These are phyloP conservation scores for Esox masquinongy DNA, from an alignment of 2,797 vertebrate genomes.

Conservation along the genomic window DNA sequence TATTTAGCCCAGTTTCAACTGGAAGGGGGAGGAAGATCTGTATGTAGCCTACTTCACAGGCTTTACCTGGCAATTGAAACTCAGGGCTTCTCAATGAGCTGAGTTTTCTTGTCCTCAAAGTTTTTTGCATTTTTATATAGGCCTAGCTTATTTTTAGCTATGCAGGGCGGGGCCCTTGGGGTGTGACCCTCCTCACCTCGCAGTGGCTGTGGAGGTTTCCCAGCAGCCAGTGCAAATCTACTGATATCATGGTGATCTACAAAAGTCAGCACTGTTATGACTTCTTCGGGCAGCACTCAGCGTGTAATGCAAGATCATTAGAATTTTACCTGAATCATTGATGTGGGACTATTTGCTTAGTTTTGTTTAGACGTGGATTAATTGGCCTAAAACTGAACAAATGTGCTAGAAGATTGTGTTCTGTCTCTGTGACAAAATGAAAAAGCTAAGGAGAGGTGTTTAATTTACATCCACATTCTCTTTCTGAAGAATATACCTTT, in stretches of 20 bases:
- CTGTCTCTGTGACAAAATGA: not conserved
- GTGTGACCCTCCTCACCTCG: too few species aligned
- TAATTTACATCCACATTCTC: not conserved
- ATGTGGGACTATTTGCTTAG: not conserved
- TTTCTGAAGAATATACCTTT: conserved; percentile 1
- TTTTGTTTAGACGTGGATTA: conserved; percentile 3
- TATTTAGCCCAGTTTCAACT: too few species aligned
- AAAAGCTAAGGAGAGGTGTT: not conserved
- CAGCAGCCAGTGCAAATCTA: not conserved
- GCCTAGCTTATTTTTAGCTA: too few species aligned
- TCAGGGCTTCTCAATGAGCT: too few species aligned
- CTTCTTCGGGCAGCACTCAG: not conserved
- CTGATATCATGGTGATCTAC: not conserved
- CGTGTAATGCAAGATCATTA: not conserved
- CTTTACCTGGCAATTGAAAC: too few species aligned
- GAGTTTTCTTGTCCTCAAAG: too few species aligned
- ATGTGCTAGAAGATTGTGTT: not conserved
- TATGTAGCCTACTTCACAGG: too few species aligned
- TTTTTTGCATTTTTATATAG: too few species aligned
- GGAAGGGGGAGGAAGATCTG: too few species aligned
- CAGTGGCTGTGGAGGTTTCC: too few species aligned
- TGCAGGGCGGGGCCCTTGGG: too few species aligned
- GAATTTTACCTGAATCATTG: conserved; percentile 7
- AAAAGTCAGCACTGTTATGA: not conserved
- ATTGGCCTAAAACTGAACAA: conserved; percentile 2